phyloP scores from a whole-genome alignment of 2,888 invertebrate species.

The Trilocha varians region DNA sequence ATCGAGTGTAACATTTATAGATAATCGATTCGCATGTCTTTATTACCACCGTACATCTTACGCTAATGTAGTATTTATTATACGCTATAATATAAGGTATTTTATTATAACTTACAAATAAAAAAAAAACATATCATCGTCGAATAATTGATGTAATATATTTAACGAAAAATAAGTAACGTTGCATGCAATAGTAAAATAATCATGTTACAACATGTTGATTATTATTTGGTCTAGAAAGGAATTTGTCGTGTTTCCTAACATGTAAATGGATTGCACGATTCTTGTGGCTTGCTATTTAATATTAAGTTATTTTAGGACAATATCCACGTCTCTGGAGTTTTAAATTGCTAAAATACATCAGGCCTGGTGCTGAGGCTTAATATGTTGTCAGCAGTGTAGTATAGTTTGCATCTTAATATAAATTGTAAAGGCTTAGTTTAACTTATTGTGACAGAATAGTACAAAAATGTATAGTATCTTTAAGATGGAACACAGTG shows the following conservation, averaged over 20 bases:
- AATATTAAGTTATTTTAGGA: not conserved
- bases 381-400: not conserved
- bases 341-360: not conserved
- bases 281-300: not conserved
- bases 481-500: too few relatives aligned
- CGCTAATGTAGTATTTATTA: constrained; percentile 6
- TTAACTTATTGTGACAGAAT: too few relatives aligned
- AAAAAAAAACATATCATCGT: constrained; percentile 16
- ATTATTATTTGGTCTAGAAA: not conserved
- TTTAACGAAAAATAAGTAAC: not conserved
- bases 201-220: not conserved
- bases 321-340: not conserved
- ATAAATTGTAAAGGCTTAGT: too few relatives aligned
- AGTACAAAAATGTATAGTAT: too few relatives aligned
- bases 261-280: not conserved
- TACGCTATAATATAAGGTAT: constrained; percentile 11
- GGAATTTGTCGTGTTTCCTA: not conserved
- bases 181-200: not conserved
- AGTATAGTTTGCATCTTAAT: not conserved
- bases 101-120: too few relatives aligned
- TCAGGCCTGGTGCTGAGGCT: not conserved
- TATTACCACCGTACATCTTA: constrained; percentile 11
- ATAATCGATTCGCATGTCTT: not conserved
- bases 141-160: constrained; percentile 7
- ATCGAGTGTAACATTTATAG: not conserved